Base-by-base conservation (phyloP, 2,888 invertebrate genomes). In the Cremastinae sp. region DNA sequence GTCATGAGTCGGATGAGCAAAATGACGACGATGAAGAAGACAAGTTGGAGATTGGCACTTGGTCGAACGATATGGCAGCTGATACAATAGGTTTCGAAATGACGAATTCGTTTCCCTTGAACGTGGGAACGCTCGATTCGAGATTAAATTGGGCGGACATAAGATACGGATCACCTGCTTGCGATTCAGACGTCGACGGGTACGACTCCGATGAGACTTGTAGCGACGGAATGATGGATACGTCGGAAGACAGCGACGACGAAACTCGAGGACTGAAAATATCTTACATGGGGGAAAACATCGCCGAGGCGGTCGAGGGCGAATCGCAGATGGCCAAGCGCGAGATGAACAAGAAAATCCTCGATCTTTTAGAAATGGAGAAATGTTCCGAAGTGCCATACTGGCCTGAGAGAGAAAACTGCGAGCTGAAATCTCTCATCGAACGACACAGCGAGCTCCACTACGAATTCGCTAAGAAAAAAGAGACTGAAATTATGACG, bases 51-150 rank as follows among this genome's bases (percentile, higher is more conserved):
- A 96, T 97, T 56, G 97, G 97, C 7, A 97, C 94, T 0, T 97
- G 97, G 97, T 95, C 95, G 0, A 97, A 97, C 87, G 96, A 97
- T 64, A 96, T 97, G 96, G 96, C 96, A 0, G 84, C 85, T 41
- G 81, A 81, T 22, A 81, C 85, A 9, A 74, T 62, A 64, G 72
- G 59, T 28, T 51, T 58, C 2, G 47, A 37, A 14, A 49, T 18
- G 10, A 22, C 12, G 10, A 53, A 59, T 20, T 86, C 81, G 82
- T 89, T 75, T 87, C 91, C 78, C 90, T 91, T 8, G 91, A 58
- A 59, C 84, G 81, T 80, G 85, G 90, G 35, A 87, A 90, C 80
- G 0, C 72, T 87, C 5, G 78, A 85, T 18, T 81, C 83, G 28
- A 80, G 84, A n/a, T 85, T 84, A 59, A 79, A 80, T 16, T 90